A percentile compares a stretch with the other conserved stretches of the same genome.
These are phyloP conservation scores for Anadara kagoshimensis DNA, from an alignment of 1,140 invertebrate species.

Conservation along the genomic window DNA sequence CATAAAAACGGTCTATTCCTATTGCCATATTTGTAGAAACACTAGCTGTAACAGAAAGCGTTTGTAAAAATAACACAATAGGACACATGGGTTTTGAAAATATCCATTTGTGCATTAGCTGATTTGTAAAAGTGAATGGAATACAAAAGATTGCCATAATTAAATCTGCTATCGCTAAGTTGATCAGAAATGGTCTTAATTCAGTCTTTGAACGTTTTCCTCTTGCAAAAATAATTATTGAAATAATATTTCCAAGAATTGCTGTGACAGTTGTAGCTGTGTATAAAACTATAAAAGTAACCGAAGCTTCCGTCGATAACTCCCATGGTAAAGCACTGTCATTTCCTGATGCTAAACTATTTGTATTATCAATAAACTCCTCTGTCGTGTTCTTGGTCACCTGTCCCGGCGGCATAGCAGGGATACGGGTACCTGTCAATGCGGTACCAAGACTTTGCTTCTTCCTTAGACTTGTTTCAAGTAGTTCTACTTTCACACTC, in stretches of 20 bases:
- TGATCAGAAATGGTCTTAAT: slow-evolving; percentile 81
- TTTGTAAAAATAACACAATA: slow-evolving; percentile 68
- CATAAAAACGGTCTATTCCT: slow-evolving; percentile 69
- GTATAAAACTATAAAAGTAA: slow-evolving; percentile 64
- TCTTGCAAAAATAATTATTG: slow-evolving; percentile 66
- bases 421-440: too few species aligned
- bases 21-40: slow-evolving; percentile 72
- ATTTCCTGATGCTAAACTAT: too few species aligned
- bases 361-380: too few species aligned
- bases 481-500: slow-evolving; percentile 11
- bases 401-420: too few species aligned
- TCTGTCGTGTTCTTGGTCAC: too few species aligned
- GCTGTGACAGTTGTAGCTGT: slow-evolving; percentile 60
- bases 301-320: slow-evolving; percentile 12
- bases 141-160: slow-evolving; percentile 73
- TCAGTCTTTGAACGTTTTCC: slow-evolving; percentile 66
- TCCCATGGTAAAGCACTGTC: too few species aligned
- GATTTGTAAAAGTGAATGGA: slow-evolving; percentile 71
- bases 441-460: not conserved
- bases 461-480: not conserved
- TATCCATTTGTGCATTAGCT: slow-evolving; percentile 64
- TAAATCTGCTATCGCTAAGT: slow-evolving; percentile 79
- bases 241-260: slow-evolving; percentile 65
- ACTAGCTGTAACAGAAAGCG: slow-evolving; percentile 66
- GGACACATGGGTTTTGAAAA: slow-evolving; percentile 70